Percentiles rank a stretch among this genome's conserved stretches.
Conservation (phyloP, 1,140 invertebrate genomes). For the Drosophila equinoxialis region DNA sequence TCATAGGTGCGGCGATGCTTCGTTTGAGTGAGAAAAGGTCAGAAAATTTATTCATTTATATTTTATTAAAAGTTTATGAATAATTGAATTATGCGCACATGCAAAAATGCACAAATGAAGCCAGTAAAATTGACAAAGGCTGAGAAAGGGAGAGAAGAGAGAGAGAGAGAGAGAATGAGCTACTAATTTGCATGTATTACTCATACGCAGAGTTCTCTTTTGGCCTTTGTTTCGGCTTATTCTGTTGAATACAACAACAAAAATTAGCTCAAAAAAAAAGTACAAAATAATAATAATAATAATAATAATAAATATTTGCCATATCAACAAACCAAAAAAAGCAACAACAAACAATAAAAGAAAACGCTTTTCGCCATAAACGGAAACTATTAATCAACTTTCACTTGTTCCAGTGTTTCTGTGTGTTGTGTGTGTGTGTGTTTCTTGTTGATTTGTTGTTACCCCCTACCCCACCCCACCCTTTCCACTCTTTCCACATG, state of each 20-base stretch:
- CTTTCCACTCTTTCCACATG: background rate
- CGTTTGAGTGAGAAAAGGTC: constrained; percentile 50
- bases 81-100: constrained; percentile 62
- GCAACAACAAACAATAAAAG: constrained; percentile 21
- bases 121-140: background rate
- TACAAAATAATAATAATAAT: constrained; percentile 5
- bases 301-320: constrained; percentile 29
- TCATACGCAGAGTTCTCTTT: constrained; percentile 43
- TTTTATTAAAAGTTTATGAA: constrained; percentile 48
- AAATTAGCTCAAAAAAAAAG: background rate
- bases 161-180: background rate
- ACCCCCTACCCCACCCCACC: background rate
- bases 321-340: constrained; percentile 22
- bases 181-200: constrained; percentile 57
- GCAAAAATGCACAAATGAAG: constrained; percentile 62
- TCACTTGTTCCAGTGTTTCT: constrained; percentile 51
- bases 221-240: constrained; percentile 46
- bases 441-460: constrained; percentile 2
- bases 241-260: constrained; percentile 23
- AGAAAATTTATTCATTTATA: constrained; percentile 34
- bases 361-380: constrained; percentile 54
- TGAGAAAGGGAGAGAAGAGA: background rate
- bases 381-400: constrained; percentile 78
- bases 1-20: constrained; percentile 4
- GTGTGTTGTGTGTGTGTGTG: background rate